These are phyloP conservation scores for Carpatolechia fugitivella DNA, from an alignment of 2,888 invertebrate species.

Conservation along the genomic window DNA sequence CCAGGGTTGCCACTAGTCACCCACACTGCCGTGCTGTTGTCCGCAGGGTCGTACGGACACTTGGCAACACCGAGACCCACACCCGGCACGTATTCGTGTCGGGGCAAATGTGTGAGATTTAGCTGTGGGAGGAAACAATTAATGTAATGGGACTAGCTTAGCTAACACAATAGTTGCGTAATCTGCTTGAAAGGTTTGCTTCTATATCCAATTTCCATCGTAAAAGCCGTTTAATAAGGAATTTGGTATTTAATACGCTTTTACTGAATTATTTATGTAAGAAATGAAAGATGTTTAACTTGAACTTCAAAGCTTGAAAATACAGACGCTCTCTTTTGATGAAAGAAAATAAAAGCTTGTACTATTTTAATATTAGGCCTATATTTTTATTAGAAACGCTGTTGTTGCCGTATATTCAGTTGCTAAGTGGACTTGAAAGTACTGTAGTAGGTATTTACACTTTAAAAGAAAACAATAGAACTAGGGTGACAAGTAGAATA, in stretches of 20 bases:
- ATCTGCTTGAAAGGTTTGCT: background rate
- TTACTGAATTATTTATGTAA: background rate
- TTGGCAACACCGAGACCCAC: slow-evolving; percentile 84
- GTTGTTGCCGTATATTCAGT: too few relatives aligned
- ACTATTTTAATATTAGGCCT: too few relatives aligned
- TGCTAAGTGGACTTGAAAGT: too few relatives aligned
- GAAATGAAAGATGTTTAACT: background rate
- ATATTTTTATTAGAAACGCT: too few relatives aligned
- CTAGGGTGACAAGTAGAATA: too few relatives aligned
- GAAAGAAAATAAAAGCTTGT: too few relatives aligned
- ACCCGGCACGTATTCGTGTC: slow-evolving; percentile 81
- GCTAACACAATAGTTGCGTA: background rate
- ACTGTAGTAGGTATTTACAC: too few relatives aligned
- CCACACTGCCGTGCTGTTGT: slow-evolving; percentile 87
- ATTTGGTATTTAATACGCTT: background rate
- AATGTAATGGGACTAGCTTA: background rate
- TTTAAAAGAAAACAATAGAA: too few relatives aligned
- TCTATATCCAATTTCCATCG: background rate
- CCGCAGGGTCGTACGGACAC: slow-evolving; percentile 86
- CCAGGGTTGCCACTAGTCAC: slow-evolving; percentile 84
- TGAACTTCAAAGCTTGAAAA: too few relatives aligned
- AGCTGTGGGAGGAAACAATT: slow-evolving; percentile 45
- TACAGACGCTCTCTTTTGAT: too few relatives aligned
- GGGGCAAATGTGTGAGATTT: slow-evolving; percentile 77
- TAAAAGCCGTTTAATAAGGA: too few relatives aligned